Evolutionary conservation across 2,113 vertebrate genomes (phyloP).

Genomic region (Macroglossus sobrinus): DNA sequence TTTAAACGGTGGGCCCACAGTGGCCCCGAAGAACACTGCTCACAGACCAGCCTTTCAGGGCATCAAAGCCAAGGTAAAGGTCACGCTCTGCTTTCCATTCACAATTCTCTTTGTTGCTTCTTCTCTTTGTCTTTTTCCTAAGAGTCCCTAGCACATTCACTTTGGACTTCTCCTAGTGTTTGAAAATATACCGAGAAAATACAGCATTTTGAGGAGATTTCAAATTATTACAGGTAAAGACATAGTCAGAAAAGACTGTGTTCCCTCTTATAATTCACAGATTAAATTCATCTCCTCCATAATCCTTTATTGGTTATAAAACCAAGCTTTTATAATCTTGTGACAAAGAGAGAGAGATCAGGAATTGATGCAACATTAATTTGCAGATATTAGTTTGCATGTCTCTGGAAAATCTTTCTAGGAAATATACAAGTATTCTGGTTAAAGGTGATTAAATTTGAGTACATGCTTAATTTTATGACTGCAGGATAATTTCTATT

Average conservation of each 20-base stretch:
- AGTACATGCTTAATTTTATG: slow-evolving; percentile 32
- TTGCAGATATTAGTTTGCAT: slow-evolving; percentile 87
- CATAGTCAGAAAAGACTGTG: background rate
- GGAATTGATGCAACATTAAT: slow-evolving; percentile 89
- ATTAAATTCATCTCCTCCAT: slow-evolving; percentile 39
- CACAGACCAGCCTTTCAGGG: background rate
- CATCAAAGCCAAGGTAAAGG: background rate
- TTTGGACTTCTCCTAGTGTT: background rate
- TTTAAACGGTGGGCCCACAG: background rate
- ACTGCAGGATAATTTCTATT: slow-evolving; percentile 50
- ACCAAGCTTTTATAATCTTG: slow-evolving; percentile 88
- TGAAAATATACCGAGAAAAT: background rate
- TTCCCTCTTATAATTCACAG: background rate
- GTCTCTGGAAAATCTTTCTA: slow-evolving; percentile 83
- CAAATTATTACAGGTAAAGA: background rate
- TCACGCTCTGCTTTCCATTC: background rate
- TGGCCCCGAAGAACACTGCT: background rate
- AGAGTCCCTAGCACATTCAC: background rate
- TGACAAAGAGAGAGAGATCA: slow-evolving; percentile 84
- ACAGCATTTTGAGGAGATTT: slow-evolving; percentile 18
- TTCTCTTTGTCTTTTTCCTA: background rate
- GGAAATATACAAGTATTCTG: slow-evolving; percentile 79
- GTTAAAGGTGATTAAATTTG: slow-evolving; percentile 76
- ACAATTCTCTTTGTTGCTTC: background rate
- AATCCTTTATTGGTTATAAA: slow-evolving; percentile 87